Evolutionary conservation across 2,113 vertebrate genomes (phyloP).

Genomic region (Pimephales promelas): DNA sequence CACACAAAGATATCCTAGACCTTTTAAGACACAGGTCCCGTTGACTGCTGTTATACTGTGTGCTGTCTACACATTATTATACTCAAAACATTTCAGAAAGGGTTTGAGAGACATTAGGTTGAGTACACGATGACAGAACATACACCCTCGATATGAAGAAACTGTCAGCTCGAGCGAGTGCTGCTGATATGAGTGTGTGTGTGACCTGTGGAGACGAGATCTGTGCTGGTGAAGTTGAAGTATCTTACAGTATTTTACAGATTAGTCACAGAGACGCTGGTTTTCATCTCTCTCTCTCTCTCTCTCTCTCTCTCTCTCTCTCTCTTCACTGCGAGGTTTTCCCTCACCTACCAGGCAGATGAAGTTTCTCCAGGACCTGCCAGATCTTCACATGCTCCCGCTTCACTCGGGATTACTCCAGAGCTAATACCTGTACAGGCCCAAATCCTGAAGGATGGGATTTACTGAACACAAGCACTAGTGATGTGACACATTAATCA

Average conservation of each 20-base stretch:
- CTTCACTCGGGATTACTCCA: conserved; percentile 97
- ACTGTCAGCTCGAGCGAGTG: not conserved
- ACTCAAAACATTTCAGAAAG: no score
- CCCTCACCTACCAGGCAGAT: conserved; percentile 87
- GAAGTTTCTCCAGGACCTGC: conserved; percentile 94
- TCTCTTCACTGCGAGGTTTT: conserved; percentile 52
- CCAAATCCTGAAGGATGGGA: conserved; percentile 99
- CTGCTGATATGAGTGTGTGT: no score
- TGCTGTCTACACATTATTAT: not conserved
- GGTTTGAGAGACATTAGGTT: not conserved
- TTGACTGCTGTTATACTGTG: not conserved
- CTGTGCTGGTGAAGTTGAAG: not conserved
- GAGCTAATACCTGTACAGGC: conserved; percentile 99
- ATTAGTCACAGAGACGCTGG: conserved; percentile 1
- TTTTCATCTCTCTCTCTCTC: conserved; percentile 1
- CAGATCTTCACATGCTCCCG: conserved; percentile 95
- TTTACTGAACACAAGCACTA: conserved; percentile 95
- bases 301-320: no score
- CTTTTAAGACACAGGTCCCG: not conserved
- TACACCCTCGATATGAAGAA: no score
- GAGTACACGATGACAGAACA: not conserved
- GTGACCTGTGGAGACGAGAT: conserved; percentile 6
- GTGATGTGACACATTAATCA: conserved; percentile 96
- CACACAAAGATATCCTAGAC: not conserved
- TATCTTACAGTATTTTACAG: not conserved